phyloP scores from a whole-genome alignment of 2,888 invertebrate genomes.

The Ellobium chinense region DNA sequence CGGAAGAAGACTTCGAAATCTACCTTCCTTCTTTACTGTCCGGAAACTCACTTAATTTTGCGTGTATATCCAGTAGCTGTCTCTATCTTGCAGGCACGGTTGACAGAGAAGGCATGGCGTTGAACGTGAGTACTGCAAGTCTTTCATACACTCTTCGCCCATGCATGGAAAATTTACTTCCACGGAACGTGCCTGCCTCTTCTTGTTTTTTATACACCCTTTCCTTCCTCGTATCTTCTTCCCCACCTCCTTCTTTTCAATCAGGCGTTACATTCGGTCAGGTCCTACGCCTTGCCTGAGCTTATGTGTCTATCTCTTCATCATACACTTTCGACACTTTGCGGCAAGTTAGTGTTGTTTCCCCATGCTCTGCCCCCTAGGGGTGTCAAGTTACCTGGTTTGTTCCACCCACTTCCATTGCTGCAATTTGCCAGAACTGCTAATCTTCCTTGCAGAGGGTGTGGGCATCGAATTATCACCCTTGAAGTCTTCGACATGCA shows the following conservation, averaged over 20 bases:
- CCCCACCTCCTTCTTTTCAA: constrained; percentile 1
- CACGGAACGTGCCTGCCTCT: constrained; percentile 26
- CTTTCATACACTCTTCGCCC: constrained; percentile 27
- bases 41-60: constrained; percentile 36
- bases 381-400: background rate
- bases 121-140: background rate
- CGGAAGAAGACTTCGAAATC: too few species aligned
- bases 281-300: too few species aligned
- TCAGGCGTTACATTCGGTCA: too few species aligned
- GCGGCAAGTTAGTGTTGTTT: background rate
- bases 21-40: background rate
- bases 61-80: constrained; percentile 17
- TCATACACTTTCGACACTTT: constrained; percentile 16
- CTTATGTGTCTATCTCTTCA: background rate
- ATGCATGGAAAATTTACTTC: constrained; percentile 47
- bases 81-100: constrained; percentile 4
- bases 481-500: background rate
- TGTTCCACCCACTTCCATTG: background rate
- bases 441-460: background rate
- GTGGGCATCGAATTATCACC: too few species aligned
- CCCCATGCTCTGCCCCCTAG: constrained; percentile 1
- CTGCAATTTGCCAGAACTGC: background rate
- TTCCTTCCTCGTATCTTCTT: background rate
- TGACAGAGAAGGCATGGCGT: constrained; percentile 18
- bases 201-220: background rate